Evolutionary conservation across 2,113 vertebrate genomes (phyloP), one percentile per base, ranked within the genome.

Genomic region (Crotalus horridus): DNA sequence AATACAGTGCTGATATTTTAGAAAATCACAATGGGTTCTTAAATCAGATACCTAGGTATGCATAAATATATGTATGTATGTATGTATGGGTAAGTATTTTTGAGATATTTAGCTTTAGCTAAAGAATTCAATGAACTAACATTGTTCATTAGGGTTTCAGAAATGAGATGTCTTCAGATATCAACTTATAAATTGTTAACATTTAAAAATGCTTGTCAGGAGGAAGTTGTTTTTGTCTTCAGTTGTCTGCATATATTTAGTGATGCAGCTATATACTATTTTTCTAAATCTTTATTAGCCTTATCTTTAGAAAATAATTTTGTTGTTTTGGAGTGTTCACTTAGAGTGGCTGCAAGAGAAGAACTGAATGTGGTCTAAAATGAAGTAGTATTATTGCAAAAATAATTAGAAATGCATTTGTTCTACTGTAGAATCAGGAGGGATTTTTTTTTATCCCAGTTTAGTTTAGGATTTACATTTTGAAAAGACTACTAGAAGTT

Each of bases 1-100:
- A 98, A 98, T 98, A 98, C 98, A 98, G 98, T 98, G 98, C 98
- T 98, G 92, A 54, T 98, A 97, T 95, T 93, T 95, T 97, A 97
- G 97, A 95, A 97, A 96, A 97, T 94, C 94, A 1, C 98, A 96
- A 98, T 95, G 97, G 97, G 96, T 97, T 97, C 96, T 97, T 97
- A 94, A 97, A 97, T 96, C 96, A 97, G 95, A 96, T 97, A 97
- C 95, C 4, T 98, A 98, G 97, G 95, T 97, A 96, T 98, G 96
- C 92, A 46, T 97, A 93, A 97, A 94, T 96, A 95, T 96, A 48
- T 91, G 24, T 88, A 29, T 93, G 92, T 94, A 95, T 93, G 92
- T 94, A 95, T 93, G 92, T 94, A 95, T 98, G 97, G 98, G 98
- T 98, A 98, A 98, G 98, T 98, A 98, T 98, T 97, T 94, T 94